Conservation (phyloP, 2,888 invertebrate genomes). For the Nezara viridula region DNA sequence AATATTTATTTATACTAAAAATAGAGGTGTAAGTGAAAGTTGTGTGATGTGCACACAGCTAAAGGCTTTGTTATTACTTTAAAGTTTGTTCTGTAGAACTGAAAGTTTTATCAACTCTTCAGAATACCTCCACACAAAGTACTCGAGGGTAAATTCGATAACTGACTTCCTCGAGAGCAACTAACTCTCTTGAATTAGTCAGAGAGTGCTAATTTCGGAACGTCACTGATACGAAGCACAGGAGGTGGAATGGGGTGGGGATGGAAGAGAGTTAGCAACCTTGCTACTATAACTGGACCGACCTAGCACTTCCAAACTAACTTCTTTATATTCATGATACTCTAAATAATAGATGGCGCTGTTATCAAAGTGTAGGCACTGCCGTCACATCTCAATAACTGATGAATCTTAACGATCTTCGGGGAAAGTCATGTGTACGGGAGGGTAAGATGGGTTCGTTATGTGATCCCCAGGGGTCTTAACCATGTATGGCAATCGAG, state of each 20-base stretch:
- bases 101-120: background rate
- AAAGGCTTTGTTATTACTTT: too few species aligned
- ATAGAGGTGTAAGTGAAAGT: too few species aligned
- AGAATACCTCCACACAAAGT: background rate
- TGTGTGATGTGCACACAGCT: too few species aligned
- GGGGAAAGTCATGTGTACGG: background rate
- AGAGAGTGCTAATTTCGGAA: background rate
- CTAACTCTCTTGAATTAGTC: background rate
- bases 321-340: conserved; percentile 18
- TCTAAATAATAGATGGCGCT: conserved; percentile 1
- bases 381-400: background rate
- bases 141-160: background rate
- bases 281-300: background rate
- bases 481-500: too few species aligned
- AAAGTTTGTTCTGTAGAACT: too few species aligned
- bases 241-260: too few species aligned
- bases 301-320: background rate
- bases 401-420: conserved; percentile 9
- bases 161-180: background rate
- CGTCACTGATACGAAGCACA: background rate
- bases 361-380: conserved; percentile 38
- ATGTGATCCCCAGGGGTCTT: too few species aligned
- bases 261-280: too few species aligned
- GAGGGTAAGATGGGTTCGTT: too few species aligned
- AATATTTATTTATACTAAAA: too few species aligned